Evolutionary conservation across 2,888 invertebrate genomes (phyloP).

Genomic region (Ceramica pisi): DNA sequence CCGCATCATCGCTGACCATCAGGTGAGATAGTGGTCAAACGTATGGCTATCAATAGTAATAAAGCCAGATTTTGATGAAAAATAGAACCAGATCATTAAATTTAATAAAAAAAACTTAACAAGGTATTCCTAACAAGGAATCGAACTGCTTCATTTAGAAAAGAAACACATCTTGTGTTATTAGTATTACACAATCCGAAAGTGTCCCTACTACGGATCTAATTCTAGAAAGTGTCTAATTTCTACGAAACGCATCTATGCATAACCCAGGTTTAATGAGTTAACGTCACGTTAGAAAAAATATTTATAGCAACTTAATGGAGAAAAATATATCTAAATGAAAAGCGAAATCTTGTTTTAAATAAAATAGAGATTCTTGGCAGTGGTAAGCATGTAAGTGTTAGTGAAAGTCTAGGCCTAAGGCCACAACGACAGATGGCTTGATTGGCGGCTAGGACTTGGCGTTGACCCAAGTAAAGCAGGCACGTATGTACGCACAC

Average conservation of each 20-base stretch:
- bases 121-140: no score
- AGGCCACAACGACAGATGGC: not conserved
- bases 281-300: not conserved
- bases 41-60: no score
- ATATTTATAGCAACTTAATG: not conserved
- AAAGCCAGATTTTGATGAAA: no score
- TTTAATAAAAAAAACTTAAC: no score
- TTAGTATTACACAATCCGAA: no score
- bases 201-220: no score
- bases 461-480: slow-evolving; percentile 32
- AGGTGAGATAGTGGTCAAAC: no score
- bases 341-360: slow-evolving; percentile 18
- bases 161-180: no score
- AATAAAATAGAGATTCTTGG: slow-evolving; percentile 35
- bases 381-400: slow-evolving; percentile 13
- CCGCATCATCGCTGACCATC: no score
- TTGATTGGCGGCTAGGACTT: not conserved
- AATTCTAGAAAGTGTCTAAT: not conserved
- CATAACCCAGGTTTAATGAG: slow-evolving; percentile 4
- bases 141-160: no score
- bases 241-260: not conserved
- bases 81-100: no score
- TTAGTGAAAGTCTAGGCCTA: slow-evolving; percentile 44
- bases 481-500: slow-evolving; percentile 2
- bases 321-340: not conserved